Base-by-base conservation (phyloP, 2,797 vertebrate species). In the Paratrypauchen microcephalus region DNA sequence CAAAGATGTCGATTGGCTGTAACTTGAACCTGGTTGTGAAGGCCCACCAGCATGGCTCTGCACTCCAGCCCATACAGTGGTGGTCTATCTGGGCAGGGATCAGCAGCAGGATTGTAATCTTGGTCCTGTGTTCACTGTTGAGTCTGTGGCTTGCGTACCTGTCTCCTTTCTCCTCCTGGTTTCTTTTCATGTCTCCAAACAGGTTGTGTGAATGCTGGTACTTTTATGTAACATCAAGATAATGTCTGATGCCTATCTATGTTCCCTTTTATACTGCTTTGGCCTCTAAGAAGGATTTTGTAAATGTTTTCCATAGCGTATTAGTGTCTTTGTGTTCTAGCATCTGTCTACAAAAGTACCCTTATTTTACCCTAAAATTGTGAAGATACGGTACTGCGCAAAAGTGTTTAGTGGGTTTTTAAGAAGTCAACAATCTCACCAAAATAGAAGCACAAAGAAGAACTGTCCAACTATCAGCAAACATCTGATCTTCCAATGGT, bases 41-140 rank as follows among this genome's bases (percentile, higher is more conserved):
- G 76, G 70, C 80, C 69, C 72, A 79, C 88, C 87, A 91, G 88
- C 91, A 93, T 92, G 89, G 89, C 84, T 86, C 82, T 28, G 72
- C 80, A 74, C 74, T 78, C 68, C 30, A 54, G 59, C 80, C 82
- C 80, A 5, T 74, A 75, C 85, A 84, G 80, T 82, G 80, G 71
- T 65, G 67, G 68, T 86, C 87, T 89, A 88, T 89, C 89, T 85
- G 80, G 63, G 80, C 77, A 73, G 83, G 86, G 83, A 92, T 92
- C 87, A 58, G 70, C 28, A 36, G 9, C 74, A 15, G 79, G 83
- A 79, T 76, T 48, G 72, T 80, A 90, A 90, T 90, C 84, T 48
- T 13, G 64, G 74, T 62, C 76, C 69, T 66, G 76, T 73, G 83
- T 80, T 85, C 79, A 69, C 76, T 93, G 90, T 89, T 91, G 86